Evolutionary conservation across 2,888 invertebrate species (phyloP).

Genomic region (Eristalinus sepulchralis): DNA sequence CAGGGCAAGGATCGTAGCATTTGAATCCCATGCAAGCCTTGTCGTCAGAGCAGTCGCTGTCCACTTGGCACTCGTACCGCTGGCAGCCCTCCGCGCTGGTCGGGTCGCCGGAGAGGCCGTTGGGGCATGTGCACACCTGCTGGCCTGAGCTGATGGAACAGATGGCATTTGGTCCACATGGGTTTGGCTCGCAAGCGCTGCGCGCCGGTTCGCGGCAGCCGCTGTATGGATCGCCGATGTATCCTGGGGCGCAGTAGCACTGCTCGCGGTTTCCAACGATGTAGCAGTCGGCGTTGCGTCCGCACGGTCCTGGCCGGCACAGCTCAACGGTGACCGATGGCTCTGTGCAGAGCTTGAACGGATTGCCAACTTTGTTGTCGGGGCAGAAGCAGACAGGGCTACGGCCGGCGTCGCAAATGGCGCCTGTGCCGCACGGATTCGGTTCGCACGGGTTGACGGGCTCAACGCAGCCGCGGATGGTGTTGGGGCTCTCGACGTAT

Average conservation of each 20-base stretch:
- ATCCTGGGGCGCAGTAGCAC: slow-evolving; percentile 90
- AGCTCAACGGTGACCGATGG: slow-evolving; percentile 84
- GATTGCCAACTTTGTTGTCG: slow-evolving; percentile 90
- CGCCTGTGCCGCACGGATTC: slow-evolving; percentile 89
- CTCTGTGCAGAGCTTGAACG: slow-evolving; percentile 88
- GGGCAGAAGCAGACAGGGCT: slow-evolving; percentile 93
- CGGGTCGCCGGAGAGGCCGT: slow-evolving; percentile 90
- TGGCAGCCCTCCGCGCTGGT: slow-evolving; percentile 87
- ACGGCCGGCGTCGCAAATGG: slow-evolving; percentile 89
- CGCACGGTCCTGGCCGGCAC: slow-evolving; percentile 92
- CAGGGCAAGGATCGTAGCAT: slow-evolving; percentile 91
- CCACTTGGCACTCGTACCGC: slow-evolving; percentile 90
- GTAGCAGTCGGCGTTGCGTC: slow-evolving; percentile 91
- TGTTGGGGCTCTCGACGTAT: slow-evolving; percentile 92
- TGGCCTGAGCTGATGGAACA: slow-evolving; percentile 87
- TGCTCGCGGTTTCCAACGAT: slow-evolving; percentile 90
- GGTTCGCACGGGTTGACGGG: slow-evolving; percentile 91
- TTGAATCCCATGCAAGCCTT: slow-evolving; percentile 90
- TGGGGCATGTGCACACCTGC: slow-evolving; percentile 87
- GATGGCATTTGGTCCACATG: slow-evolving; percentile 89
- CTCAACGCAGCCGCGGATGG: slow-evolving; percentile 91
- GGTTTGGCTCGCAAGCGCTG: slow-evolving; percentile 89
- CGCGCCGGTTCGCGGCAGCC: slow-evolving; percentile 87
- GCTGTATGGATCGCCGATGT: slow-evolving; percentile 89
- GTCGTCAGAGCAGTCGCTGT: slow-evolving; percentile 88